Evolutionary conservation across 1,140 invertebrate species (phyloP), one percentile per base, ranked within the genome.

Genomic region (Zaprionus camerounensis): DNA sequence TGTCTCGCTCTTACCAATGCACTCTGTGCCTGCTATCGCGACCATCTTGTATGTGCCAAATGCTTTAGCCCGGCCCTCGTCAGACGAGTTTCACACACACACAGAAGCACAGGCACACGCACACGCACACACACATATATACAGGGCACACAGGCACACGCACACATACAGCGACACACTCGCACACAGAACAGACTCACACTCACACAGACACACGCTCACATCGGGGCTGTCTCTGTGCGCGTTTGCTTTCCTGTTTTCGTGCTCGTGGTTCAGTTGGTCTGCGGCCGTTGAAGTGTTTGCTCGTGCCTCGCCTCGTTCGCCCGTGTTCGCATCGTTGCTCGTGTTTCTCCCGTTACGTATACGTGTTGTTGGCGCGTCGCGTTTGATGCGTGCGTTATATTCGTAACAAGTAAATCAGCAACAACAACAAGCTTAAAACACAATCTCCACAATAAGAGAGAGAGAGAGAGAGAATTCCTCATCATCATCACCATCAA

Each of bases 231-330:
- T 58, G 67, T 56, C 44, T 53, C 62, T 72, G 64, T 51, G 84
- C 41, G 41, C 85, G 85, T 75, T 78, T 15, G 41, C 17, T 90
- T 90, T 88, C 85, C 85, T 88, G 85, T 88, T 88, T 90, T 76
- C 41, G 63, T 46, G 73, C 65, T 83, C 83, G 81, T 81, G 76
- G 81, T 91, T 92, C 81, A 92, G 88, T 92, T 88, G 83, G 86
- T 91, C 74, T 88, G 87, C 78, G 87, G 92, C 91, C 87, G 90
- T 91, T 91, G 90, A 91, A 92, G 91, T 92, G 91, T 88, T 91
- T 92, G 82, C 87, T 82, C 80, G 76, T 79, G 78, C 74, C 62
- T 62, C 70, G 76, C 65, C 59, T 65, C 65, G 65, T 67, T 58
- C 65, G 65, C 38, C 20, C 41, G 41, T 26, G 81, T 71, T 67